A percentile compares a stretch with the other conserved stretches of the same genome.
Evolutionary conservation across 1,140 invertebrate genomes (phyloP).

Genomic region (Adelges cooleyi): DNA sequence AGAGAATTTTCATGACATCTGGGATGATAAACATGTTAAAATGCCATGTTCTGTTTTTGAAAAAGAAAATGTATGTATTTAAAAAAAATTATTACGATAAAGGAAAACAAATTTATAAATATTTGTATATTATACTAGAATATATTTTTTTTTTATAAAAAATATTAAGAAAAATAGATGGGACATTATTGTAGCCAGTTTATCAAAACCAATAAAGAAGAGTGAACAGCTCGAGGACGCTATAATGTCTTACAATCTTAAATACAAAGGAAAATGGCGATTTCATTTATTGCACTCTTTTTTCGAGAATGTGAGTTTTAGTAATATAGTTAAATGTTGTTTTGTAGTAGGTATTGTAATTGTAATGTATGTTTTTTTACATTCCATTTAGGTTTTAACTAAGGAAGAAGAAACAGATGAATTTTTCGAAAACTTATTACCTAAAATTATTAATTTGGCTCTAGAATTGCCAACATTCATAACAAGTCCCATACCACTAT

Average conservation of each 20-base stretch:
- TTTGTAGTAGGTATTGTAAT: neutral
- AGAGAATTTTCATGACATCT: conserved; percentile 46
- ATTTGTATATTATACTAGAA: conserved; percentile 26
- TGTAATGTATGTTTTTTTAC: neutral
- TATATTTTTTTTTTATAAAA: conserved; percentile 35
- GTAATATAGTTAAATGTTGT: too few species aligned
- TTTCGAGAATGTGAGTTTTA: conserved; percentile 53
- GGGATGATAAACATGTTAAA: conserved; percentile 68
- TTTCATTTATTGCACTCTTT: conserved; percentile 59
- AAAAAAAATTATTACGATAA: conserved; percentile 31
- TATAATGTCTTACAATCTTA: conserved; percentile 65
- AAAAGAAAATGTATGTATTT: conserved; percentile 37
- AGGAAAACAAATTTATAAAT: too few species aligned
- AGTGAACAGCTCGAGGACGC: conserved; percentile 57
- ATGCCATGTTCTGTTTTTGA: conserved; percentile 69
- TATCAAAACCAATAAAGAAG: conserved; percentile 52
- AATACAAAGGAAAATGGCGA: conserved; percentile 55
- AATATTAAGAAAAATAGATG: conserved; percentile 55
- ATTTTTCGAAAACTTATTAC: conserved; percentile 67
- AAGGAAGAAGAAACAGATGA: conserved; percentile 53
- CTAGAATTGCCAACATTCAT: conserved; percentile 64
- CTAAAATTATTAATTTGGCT: conserved; percentile 65
- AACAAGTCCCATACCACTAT: conserved; percentile 63
- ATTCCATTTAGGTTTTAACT: neutral
- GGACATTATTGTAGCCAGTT: conserved; percentile 59